Conservation (phyloP, 2,113 vertebrate species). For the Bubo blakistoni region DNA sequence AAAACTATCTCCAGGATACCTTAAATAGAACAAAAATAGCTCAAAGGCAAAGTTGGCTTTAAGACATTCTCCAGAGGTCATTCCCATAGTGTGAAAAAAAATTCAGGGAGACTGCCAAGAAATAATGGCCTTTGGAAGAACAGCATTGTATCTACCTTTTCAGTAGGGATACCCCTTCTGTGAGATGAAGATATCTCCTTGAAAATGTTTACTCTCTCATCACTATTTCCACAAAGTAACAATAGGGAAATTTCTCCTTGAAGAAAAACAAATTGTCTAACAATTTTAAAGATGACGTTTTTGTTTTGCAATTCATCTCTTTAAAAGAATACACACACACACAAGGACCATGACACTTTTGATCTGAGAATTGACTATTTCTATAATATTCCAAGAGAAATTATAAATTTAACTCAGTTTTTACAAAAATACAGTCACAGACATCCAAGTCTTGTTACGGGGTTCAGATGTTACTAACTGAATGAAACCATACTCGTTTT, state of each 20-base stretch:
- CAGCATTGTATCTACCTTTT: neutral
- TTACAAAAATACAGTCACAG: neutral
- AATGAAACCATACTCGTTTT: neutral
- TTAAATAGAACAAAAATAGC: neutral
- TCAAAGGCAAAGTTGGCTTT: neutral
- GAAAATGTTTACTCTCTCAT: neutral
- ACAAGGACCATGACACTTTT: neutral
- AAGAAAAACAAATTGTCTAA: neutral
- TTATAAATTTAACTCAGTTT: neutral
- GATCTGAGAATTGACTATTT: neutral
- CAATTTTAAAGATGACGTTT: neutral
- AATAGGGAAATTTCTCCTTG: neutral
- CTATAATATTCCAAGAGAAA: neutral
- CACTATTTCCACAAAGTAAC: neutral
- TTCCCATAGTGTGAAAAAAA: neutral
- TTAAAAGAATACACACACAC: neutral
- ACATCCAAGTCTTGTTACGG: neutral
- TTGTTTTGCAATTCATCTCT: neutral
- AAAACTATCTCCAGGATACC: neutral
- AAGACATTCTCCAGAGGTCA: slow-evolving; percentile 12
- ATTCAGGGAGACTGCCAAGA: neutral
- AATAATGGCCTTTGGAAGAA: neutral
- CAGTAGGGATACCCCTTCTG: neutral
- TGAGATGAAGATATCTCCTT: neutral
- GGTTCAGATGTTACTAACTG: neutral